Conservation (phyloP, 2,888 invertebrate species). For the Marronus borbonicus region DNA sequence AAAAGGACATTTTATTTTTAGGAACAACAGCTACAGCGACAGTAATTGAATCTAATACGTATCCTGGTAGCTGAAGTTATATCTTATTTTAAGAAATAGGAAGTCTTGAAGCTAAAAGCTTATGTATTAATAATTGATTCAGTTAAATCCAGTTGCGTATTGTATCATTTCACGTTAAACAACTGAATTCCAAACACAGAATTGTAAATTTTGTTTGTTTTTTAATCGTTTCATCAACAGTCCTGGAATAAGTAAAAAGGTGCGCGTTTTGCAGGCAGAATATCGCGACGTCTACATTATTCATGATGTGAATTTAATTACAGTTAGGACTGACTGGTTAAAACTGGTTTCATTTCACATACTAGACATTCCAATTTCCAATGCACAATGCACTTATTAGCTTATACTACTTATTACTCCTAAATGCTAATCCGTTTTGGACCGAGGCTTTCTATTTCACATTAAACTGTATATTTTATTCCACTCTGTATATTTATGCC, state of each 20-base stretch:
- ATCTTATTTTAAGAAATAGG: too few species aligned
- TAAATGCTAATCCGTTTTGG: background rate
- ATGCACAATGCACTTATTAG: slow-evolving; percentile 27
- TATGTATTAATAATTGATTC: too few species aligned
- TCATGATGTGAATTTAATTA: slow-evolving; percentile 42
- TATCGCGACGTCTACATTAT: slow-evolving; percentile 18
- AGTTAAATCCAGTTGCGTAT: background rate
- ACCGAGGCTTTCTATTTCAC: slow-evolving; percentile 4
- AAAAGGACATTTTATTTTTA: too few species aligned
- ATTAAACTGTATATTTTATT: background rate
- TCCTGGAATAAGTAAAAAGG: slow-evolving; percentile 24
- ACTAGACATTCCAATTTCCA: slow-evolving; percentile 46
- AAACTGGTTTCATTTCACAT: slow-evolving; percentile 21
- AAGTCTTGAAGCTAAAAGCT: too few species aligned
- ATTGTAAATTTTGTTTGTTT: slow-evolving; percentile 15
- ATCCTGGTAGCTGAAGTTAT: too few species aligned
- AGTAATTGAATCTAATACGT: too few species aligned
- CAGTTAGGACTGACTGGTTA: slow-evolving; percentile 27
- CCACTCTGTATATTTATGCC: background rate
- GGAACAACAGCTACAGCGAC: too few species aligned
- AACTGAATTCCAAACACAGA: background rate
- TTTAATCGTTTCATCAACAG: slow-evolving; percentile 13
- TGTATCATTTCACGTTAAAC: background rate
- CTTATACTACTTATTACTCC: background rate
- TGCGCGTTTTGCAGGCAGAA: slow-evolving; percentile 25